Evolutionary conservation across 2,113 vertebrate genomes (phyloP).

Genomic region (Phylloscopus whistleri): DNA sequence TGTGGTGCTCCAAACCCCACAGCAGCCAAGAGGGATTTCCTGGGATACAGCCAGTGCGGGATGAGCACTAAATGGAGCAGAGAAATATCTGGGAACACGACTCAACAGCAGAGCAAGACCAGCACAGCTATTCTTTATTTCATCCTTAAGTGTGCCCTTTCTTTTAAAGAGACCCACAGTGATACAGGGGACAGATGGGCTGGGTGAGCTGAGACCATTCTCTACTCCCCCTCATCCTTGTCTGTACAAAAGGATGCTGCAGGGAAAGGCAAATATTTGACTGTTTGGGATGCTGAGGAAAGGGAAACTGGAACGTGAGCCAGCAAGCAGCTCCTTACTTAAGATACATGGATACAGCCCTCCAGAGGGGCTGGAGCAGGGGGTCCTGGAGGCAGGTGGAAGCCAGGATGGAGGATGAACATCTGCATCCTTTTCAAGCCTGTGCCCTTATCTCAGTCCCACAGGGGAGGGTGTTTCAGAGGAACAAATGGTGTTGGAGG

Average conservation of each 20-base stretch:
- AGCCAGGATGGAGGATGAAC: neutral
- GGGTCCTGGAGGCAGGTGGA: neutral
- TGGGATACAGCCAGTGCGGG: neutral
- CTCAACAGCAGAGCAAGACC: neutral
- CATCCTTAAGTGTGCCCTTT: neutral
- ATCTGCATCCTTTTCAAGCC: neutral
- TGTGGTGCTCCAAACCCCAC: neutral
- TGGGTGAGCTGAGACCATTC: neutral
- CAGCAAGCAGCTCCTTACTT: neutral
- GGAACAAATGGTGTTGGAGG: neutral
- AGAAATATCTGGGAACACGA: neutral
- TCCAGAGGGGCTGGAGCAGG: neutral
- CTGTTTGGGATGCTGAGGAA: neutral
- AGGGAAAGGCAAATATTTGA: conserved; percentile 19
- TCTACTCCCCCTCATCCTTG: too few species aligned
- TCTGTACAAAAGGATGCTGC: neutral
- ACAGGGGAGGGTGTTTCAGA: neutral
- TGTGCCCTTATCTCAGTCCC: neutral
- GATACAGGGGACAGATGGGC: neutral
- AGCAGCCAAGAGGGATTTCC: neutral
- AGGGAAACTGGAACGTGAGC: neutral
- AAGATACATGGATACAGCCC: neutral
- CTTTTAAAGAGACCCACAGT: neutral
- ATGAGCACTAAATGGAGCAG: neutral
- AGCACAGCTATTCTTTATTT: neutral